phyloP scores from a whole-genome alignment of 2,888 invertebrate genomes.

The Pterostichus niger region DNA sequence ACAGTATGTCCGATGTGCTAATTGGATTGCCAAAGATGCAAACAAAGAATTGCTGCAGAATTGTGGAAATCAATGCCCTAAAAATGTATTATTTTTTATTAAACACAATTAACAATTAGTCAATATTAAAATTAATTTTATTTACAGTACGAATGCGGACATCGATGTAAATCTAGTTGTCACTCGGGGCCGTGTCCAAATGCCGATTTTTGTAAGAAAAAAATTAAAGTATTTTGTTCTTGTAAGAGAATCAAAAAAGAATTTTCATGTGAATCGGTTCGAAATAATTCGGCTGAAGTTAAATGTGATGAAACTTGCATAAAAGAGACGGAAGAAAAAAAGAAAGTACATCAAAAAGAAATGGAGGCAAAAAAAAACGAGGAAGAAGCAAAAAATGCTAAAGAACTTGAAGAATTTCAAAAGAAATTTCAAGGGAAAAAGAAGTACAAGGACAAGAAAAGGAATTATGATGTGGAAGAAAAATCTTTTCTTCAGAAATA shows the following conservation, averaged over 20 bases:
- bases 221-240: conserved; percentile 87
- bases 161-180: conserved; percentile 87
- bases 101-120: neutral
- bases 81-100: conserved; percentile 81
- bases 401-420: conserved; percentile 87
- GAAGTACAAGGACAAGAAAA: conserved; percentile 79
- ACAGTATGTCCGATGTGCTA: conserved; percentile 86
- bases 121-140: conserved; percentile 8
- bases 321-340: conserved; percentile 80
- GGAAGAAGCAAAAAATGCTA: conserved; percentile 84
- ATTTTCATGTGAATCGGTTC: conserved; percentile 82
- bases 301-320: conserved; percentile 84
- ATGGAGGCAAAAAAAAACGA: conserved; percentile 80
- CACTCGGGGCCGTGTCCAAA: conserved; percentile 86
- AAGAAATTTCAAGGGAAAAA: conserved; percentile 86
- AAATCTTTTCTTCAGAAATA: conserved; percentile 76
- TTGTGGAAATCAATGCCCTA: conserved; percentile 93
- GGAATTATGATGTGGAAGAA: conserved; percentile 74
- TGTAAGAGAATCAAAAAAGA: conserved; percentile 90
- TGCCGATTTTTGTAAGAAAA: conserved; percentile 86
- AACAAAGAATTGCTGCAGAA: conserved; percentile 76
- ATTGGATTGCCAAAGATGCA: conserved; percentile 80
- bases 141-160: conserved; percentile 88
- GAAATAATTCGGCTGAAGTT: conserved; percentile 78
- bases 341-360: conserved; percentile 79